Evolutionary conservation across 2,797 vertebrate genomes (phyloP).

Genomic region (Sebastolobus alascanus): DNA sequence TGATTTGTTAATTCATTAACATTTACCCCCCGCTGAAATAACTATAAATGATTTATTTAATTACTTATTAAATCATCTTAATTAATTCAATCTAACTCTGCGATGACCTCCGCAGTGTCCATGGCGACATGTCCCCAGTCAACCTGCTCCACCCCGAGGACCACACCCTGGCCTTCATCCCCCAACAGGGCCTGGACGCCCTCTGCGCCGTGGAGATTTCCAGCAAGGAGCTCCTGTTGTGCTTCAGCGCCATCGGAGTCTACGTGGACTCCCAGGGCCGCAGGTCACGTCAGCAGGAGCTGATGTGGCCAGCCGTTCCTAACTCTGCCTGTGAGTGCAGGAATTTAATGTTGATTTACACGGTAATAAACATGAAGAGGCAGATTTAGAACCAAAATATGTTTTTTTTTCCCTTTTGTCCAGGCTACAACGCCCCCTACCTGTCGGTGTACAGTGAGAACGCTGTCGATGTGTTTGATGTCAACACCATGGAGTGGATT

Average conservation of each 20-base stretch:
- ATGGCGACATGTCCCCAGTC: slow-evolving; percentile 87
- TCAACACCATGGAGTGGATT: slow-evolving; percentile 99
- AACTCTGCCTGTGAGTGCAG: slow-evolving; percentile 93
- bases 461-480: slow-evolving; percentile 95
- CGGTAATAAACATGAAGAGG: background rate
- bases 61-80: background rate
- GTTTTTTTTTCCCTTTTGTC: slow-evolving; percentile 1
- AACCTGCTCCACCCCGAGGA: slow-evolving; percentile 94
- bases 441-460: slow-evolving; percentile 99
- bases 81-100: background rate
- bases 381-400: background rate
- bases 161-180: slow-evolving; percentile 95
- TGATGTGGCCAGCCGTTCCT: slow-evolving; percentile 97
- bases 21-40: background rate
- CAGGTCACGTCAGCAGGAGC: slow-evolving; percentile 96
- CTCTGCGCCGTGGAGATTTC: slow-evolving; percentile 98
- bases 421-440: slow-evolving; percentile 98
- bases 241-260: slow-evolving; percentile 96
- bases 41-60: background rate
- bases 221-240: slow-evolving; percentile 97
- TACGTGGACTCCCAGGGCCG: slow-evolving; percentile 98
- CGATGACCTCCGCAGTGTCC: slow-evolving; percentile 76
- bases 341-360: rapidly evolving
- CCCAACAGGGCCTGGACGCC: slow-evolving; percentile 91
- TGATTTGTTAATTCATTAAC: background rate